phyloP scores from a whole-genome alignment of 2,113 vertebrate species.

The Rhinoderma darwinii region DNA sequence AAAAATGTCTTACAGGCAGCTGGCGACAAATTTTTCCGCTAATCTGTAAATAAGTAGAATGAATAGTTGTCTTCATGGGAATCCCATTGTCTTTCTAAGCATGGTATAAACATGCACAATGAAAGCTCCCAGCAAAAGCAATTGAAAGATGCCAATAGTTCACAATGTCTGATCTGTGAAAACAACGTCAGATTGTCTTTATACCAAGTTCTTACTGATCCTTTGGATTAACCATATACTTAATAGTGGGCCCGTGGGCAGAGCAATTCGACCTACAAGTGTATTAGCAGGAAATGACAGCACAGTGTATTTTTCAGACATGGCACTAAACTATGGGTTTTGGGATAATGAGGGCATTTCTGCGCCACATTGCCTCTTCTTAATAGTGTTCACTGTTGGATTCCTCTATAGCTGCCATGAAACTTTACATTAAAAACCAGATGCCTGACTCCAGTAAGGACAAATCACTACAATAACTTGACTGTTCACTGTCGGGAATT shows the following conservation, averaged over 20 bases:
- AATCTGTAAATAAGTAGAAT: neutral
- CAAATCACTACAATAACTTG: slow-evolving; percentile 24
- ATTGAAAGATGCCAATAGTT: neutral
- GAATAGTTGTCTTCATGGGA: neutral
- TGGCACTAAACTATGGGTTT: slow-evolving; percentile 24
- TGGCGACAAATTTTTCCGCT: neutral
- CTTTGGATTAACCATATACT: slow-evolving; percentile 1
- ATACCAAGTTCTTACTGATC: neutral
- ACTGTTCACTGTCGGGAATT: slow-evolving; percentile 37
- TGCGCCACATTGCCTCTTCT: slow-evolving; percentile 64
- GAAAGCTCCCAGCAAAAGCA: slow-evolving; percentile 13
- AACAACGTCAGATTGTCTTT: neutral
- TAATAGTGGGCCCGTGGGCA: neutral
- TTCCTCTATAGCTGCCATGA: slow-evolving; percentile 35
- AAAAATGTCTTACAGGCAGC: neutral
- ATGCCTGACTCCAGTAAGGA: slow-evolving; percentile 10
- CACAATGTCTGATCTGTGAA: neutral
- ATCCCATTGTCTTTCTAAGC: neutral
- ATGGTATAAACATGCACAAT: slow-evolving; percentile 1
- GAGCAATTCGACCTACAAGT: neutral
- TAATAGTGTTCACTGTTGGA: slow-evolving; percentile 65
- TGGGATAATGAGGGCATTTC: slow-evolving; percentile 64
- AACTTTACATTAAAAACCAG: slow-evolving; percentile 24
- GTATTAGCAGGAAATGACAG: neutral
- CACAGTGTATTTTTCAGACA: neutral